Base-by-base conservation (phyloP, 2,797 vertebrate genomes). In the Poecilia gillii region DNA sequence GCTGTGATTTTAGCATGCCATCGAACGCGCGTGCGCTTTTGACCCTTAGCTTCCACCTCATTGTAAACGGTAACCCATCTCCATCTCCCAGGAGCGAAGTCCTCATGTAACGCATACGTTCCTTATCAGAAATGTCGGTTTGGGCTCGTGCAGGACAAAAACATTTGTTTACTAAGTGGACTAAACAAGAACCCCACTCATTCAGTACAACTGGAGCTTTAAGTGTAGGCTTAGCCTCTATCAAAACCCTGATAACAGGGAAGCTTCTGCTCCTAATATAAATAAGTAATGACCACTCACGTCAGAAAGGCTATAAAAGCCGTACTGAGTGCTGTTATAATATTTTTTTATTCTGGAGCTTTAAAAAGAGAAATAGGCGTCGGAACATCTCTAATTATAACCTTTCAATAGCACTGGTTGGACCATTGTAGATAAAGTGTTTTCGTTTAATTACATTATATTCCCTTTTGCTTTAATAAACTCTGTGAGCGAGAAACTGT, bases 231-330 rank as follows among this genome's bases (percentile, higher is more conserved):
- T 71, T 45, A 45, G 68, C 68, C 41, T 71, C 41, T 28, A 71
- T 46, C 41, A 71, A 46, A 71, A 13, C 41, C 25, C 11, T 71
- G 43, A 28, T 71, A 51, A 23, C 49, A 51, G 20, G 49, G 39
- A 45, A 2, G 2, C 25, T 43, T 46, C 25, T 45, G 41, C 41
- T 16, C 68, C 43, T 45, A 16, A 71, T 71, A 45, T 71, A 71
- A 71, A 71, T 71, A 71, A 71, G 25, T 71, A 45, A 71, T 71
- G 23, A 45, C 68, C 68, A 46, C 25, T 71, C 25, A 28, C 12
- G 1, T 71, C 68, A 28, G 25, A 45, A 45, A 28, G 68, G 68
- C 41, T 71, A 71, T 28, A 46, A 71, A 71, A 43, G 39, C 6
- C 25, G 16, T 46, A 71, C 41, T 71, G 41, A 71, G 68, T 45